phyloP scores from a whole-genome alignment of 30 jellyfish, hydroid and myxozoan species.

The Pelagia noctiluca region DNA sequence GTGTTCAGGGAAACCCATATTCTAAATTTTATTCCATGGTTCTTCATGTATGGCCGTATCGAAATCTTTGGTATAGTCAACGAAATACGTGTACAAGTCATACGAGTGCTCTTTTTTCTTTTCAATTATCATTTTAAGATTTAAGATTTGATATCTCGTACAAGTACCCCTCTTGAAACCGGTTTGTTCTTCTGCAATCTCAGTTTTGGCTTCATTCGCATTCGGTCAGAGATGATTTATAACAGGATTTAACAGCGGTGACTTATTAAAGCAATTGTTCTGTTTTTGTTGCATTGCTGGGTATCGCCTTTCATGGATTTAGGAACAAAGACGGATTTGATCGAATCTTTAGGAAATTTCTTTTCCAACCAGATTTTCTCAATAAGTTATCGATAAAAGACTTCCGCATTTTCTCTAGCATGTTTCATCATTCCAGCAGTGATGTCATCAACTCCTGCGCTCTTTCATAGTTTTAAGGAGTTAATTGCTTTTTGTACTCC shows the following conservation, averaged over 20 bases:
- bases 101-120: conserved; percentile 16
- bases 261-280: conserved; percentile 58
- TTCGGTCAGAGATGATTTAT: conserved; percentile 23
- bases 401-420: conserved; percentile 7
- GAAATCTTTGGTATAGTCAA: conserved; percentile 54
- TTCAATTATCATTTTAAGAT: conserved; percentile 40
- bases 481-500: conserved; percentile 51
- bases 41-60: conserved; percentile 32
- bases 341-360: conserved; percentile 60
- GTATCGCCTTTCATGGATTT: conserved; percentile 59
- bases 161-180: conserved; percentile 49
- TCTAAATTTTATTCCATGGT: conserved; percentile 21
- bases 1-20: conserved; percentile 56
- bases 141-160: conserved; percentile 49
- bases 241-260: conserved; percentile 49
- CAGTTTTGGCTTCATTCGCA: not conserved
- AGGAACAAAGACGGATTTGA: conserved; percentile 41
- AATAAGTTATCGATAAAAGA: conserved; percentile 35
- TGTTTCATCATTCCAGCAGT: conserved; percentile 25
- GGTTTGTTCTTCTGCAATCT: conserved; percentile 35
- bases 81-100: conserved; percentile 28
- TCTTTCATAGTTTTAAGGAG: conserved; percentile 32
- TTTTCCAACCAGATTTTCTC: conserved; percentile 10
- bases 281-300: conserved; percentile 5
- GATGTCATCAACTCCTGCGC: conserved; percentile 55